Evolutionary conservation across 2,888 invertebrate species (phyloP).

Genomic region (Oscheius sp.): DNA sequence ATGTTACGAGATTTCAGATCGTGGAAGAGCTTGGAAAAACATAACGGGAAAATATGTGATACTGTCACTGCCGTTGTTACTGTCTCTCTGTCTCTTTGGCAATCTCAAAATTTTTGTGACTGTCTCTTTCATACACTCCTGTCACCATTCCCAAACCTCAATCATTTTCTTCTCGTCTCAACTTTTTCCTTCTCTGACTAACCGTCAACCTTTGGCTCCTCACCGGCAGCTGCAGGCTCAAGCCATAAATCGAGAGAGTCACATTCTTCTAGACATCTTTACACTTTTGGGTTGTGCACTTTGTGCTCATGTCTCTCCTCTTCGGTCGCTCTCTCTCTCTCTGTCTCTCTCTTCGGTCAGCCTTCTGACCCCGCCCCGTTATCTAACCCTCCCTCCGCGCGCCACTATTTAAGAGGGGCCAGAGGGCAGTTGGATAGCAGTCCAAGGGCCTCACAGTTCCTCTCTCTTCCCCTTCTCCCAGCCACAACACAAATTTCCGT

Average conservation of each 20-base stretch:
- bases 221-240: background rate
- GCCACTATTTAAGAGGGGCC: conserved; percentile 1
- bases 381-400: background rate
- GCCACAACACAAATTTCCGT: background rate
- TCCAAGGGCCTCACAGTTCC: background rate
- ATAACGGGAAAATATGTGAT: no score
- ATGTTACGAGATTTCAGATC: background rate
- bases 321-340: background rate
- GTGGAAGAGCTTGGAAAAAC: background rate
- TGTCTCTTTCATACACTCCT: no score
- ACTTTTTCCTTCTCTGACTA: background rate
- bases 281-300: background rate
- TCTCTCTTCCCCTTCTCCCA: background rate
- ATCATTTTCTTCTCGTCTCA: background rate
- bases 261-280: background rate
- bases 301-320: background rate
- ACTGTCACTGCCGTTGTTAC: background rate
- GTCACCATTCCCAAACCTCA: background rate
- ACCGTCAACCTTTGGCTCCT: background rate
- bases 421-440: background rate
- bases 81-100: background rate
- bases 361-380: conserved; percentile 1
- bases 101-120: no score
- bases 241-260: background rate
- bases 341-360: background rate